phyloP scores from a whole-genome alignment of 2,797 vertebrate species.

The Podargus strigoides region DNA sequence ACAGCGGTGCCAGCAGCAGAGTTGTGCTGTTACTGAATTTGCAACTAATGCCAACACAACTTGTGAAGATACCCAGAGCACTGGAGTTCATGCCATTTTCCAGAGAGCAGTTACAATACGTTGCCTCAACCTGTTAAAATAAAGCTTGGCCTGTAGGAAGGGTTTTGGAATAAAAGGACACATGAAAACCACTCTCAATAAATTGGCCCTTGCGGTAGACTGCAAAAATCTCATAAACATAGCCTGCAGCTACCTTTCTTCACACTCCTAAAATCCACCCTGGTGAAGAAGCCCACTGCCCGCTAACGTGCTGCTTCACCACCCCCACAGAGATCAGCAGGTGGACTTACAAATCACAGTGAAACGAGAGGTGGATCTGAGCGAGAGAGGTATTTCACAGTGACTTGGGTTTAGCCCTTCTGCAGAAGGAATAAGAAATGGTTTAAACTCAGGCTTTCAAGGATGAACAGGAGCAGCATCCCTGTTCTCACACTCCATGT shows the following conservation, averaged over 20 bases:
- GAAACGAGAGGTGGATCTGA: not conserved
- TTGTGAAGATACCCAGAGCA: fast-evolving
- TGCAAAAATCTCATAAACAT: not conserved
- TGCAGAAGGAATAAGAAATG: not conserved
- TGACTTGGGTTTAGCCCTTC: not conserved
- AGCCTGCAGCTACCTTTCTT: not conserved
- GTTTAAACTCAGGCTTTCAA: not conserved
- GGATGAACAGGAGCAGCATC: fast-evolving
- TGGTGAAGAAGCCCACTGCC: not conserved
- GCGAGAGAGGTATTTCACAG: not conserved
- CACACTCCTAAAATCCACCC: fast-evolving
- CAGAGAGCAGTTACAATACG: fast-evolving
- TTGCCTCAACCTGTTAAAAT: not conserved
- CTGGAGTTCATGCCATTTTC: fast-evolving
- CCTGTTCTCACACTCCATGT: fast-evolving
- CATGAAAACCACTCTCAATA: not conserved
- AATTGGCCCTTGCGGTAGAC: not conserved
- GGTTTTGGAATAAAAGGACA: not conserved
- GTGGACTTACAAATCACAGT: not conserved
- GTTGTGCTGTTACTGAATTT: fast-evolving
- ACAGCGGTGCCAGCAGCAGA: fast-evolving
- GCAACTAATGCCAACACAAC: fast-evolving
- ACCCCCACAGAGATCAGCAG: not conserved
- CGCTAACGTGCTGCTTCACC: not conserved
- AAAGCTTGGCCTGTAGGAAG: not conserved